These are phyloP conservation scores for Penaeus monodon DNA, from an alignment of 2,888 invertebrate genomes.

Conservation along the genomic window DNA sequence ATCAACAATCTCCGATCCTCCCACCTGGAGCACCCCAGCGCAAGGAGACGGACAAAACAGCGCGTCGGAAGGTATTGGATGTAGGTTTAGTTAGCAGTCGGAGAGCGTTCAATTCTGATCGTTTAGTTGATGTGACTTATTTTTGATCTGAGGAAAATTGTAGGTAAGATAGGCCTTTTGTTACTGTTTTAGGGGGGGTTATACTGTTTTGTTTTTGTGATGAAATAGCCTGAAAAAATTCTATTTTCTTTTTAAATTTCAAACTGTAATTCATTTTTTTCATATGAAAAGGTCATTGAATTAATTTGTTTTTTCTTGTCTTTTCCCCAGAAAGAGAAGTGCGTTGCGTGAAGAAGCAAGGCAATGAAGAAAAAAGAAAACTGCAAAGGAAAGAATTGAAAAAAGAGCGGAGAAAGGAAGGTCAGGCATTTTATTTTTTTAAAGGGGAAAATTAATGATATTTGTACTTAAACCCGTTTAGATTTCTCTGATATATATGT, in stretches of 20 bases:
- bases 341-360: conserved; percentile 78
- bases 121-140: no score
- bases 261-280: no score
- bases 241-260: no score
- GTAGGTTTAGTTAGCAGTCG: neutral
- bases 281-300: no score
- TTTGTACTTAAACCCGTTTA: no score
- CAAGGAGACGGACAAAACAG: conserved; percentile 61
- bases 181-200: neutral
- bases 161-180: neutral
- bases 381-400: conserved; percentile 77
- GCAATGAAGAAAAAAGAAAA: conserved; percentile 76
- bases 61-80: conserved; percentile 53
- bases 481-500: no score
- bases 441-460: no score
- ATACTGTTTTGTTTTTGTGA: neutral
- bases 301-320: neutral
- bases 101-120: no score
- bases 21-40: conserved; percentile 47
- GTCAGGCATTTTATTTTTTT: conserved; percentile 7
- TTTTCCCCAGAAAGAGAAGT: conserved; percentile 75
- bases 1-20: conserved; percentile 76
- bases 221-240: no score
- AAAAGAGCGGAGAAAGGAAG: conserved; percentile 68
- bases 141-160: no score